Evolutionary conservation across 2,888 invertebrate species (phyloP).

Genomic region (Drosophila cracens): DNA sequence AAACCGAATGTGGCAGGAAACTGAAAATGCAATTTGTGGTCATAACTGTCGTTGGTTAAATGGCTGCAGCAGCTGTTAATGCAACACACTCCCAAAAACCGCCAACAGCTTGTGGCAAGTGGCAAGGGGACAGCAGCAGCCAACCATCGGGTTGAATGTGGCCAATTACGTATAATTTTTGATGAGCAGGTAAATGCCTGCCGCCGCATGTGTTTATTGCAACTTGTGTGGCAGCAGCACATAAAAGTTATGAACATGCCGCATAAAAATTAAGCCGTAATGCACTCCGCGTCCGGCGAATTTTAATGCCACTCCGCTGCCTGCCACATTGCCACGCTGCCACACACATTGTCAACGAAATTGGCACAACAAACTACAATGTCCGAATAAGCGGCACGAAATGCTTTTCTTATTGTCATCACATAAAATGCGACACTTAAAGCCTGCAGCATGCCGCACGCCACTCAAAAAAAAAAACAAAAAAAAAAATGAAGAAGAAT

Average conservation of each 20-base stretch:
- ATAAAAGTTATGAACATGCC: slow-evolving; percentile 66
- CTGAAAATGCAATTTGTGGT: slow-evolving; percentile 50
- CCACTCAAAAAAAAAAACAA: neutral
- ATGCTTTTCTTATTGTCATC: slow-evolving; percentile 29
- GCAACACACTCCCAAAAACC: slow-evolving; percentile 25
- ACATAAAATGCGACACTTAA: slow-evolving; percentile 58
- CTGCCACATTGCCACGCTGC: slow-evolving; percentile 27
- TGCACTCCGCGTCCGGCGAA: slow-evolving; percentile 48
- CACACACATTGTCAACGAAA: slow-evolving; percentile 41
- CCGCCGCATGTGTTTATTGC: slow-evolving; percentile 44
- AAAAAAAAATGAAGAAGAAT: neutral
- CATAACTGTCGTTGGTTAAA: slow-evolving; percentile 20
- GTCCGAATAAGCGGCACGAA: slow-evolving; percentile 39
- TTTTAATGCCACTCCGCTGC: slow-evolving; percentile 32
- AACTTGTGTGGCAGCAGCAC: slow-evolving; percentile 50
- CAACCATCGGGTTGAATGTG: neutral
- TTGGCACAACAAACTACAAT: slow-evolving; percentile 56
- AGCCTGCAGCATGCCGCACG: slow-evolving; percentile 2
- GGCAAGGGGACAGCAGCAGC: neutral
- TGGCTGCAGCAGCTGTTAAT: slow-evolving; percentile 44
- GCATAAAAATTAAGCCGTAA: slow-evolving; percentile 77
- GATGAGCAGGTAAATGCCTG: slow-evolving; percentile 32
- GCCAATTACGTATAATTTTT: slow-evolving; percentile 8
- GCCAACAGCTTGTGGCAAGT: slow-evolving; percentile 21
- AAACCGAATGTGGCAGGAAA: slow-evolving; percentile 8